A percentile compares a stretch with the other conserved stretches of the same genome.
These are phyloP conservation scores for Plebejus argus DNA, from an alignment of 2,888 invertebrate genomes.

Conservation along the genomic window DNA sequence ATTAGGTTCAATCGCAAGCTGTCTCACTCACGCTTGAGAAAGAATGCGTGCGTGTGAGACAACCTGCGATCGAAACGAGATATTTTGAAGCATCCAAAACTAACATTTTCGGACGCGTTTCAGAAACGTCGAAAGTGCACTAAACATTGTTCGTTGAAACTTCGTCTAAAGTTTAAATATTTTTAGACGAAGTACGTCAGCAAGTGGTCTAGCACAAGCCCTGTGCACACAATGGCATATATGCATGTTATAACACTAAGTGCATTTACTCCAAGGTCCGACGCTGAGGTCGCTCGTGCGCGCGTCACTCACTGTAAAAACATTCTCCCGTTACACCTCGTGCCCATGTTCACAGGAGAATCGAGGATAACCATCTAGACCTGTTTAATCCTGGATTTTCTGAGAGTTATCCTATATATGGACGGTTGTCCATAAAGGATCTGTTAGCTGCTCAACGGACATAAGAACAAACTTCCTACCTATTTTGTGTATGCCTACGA, in stretches of 20 bases:
- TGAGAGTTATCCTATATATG: background rate
- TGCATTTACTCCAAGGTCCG: constrained; percentile 62
- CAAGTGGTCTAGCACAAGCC: constrained; percentile 25
- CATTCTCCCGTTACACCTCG: constrained; percentile 66
- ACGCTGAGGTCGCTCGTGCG: constrained; percentile 68
- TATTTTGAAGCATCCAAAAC: background rate
- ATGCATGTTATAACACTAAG: constrained; percentile 42
- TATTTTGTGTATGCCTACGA: background rate
- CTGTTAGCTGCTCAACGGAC: too few relatives aligned
- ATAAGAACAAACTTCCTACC: background rate
- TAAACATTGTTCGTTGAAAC: too few relatives aligned
- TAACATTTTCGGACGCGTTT: background rate
- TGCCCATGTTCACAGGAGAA: constrained; percentile 30
- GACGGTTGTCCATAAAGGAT: too few relatives aligned
- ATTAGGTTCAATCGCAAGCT: background rate
- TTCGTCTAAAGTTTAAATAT: background rate
- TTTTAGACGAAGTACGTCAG: background rate
- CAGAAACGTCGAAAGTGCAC: background rate
- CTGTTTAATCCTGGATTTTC: background rate
- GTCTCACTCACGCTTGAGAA: background rate
- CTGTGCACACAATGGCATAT: constrained; percentile 35
- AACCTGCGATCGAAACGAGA: background rate
- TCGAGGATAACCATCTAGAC: constrained; percentile 10
- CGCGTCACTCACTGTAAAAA: constrained; percentile 66
- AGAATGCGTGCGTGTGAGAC: background rate